Evolutionary conservation across 2,113 vertebrate genomes (phyloP).

Genomic region (Ciconia stormi): DNA sequence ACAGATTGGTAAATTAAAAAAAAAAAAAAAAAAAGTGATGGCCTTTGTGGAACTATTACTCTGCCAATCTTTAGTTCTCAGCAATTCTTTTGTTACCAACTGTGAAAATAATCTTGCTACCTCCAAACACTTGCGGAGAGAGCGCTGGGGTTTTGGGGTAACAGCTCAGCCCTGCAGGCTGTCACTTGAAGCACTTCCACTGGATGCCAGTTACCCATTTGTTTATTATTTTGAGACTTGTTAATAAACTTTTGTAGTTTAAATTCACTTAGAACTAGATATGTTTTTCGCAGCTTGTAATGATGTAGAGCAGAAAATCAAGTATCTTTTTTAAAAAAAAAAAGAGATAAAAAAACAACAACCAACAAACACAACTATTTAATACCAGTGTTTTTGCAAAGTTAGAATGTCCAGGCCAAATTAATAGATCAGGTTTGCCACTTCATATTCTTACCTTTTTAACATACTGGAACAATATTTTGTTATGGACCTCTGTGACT

Average conservation of each 20-base stretch:
- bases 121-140: not conserved
- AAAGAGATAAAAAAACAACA: not conserved
- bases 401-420: not conserved
- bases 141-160: not conserved
- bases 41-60: not conserved
- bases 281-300: not conserved
- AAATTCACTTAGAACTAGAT: not conserved
- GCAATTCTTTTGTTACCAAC: not conserved
- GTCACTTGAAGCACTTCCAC: not conserved
- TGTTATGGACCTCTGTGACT: not conserved
- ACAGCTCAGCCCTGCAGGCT: not conserved
- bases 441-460: not conserved
- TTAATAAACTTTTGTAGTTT: not conserved
- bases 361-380: not conserved
- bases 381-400: not conserved
- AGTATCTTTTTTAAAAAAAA: not conserved
- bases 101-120: not conserved
- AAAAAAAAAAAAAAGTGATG: not conserved
- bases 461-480: not conserved
- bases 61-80: not conserved
- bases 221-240: not conserved
- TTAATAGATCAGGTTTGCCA: not conserved
- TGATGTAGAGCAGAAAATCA: accelerated
- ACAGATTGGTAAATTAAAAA: not conserved
- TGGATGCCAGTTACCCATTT: not conserved